A percentile compares a stretch with the other conserved stretches of the same genome.
Conservation (phyloP, 2,113 vertebrate species). For the Pterocles gutturalis region DNA sequence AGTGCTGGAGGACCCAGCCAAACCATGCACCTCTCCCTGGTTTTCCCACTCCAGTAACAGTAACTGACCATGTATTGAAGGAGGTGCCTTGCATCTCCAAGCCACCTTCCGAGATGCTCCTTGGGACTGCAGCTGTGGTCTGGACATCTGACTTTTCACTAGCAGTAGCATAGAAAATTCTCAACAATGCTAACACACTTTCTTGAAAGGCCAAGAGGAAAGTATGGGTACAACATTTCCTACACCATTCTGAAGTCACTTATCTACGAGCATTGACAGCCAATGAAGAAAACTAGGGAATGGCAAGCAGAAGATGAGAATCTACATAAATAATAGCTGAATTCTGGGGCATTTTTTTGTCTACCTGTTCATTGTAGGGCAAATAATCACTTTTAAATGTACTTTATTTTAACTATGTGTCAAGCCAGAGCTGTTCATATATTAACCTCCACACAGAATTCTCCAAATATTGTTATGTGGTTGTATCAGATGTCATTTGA, state of each 20-base stretch:
- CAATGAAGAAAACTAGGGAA: background rate
- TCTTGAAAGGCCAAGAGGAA: background rate
- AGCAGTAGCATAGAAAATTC: background rate
- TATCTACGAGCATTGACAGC: background rate
- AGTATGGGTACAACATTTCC: background rate
- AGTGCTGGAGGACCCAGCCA: background rate
- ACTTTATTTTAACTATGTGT: slow-evolving; percentile 8
- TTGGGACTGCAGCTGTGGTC: background rate
- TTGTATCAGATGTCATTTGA: slow-evolving; percentile 20
- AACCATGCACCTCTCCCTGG: background rate
- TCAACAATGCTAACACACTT: background rate
- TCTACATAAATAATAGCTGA: background rate
- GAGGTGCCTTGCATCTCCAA: background rate
- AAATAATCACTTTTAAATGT: slow-evolving; percentile 17
- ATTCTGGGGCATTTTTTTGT: background rate
- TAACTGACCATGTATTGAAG: background rate
- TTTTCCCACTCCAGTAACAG: background rate
- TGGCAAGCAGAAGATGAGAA: background rate
- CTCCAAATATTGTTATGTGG: slow-evolving; percentile 22
- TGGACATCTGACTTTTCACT: background rate
- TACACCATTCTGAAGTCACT: background rate
- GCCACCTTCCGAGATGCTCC: background rate
- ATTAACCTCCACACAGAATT: slow-evolving; percentile 23
- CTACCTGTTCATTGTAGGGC: background rate
- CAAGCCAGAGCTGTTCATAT: background rate